Conservation (phyloP, 1,140 invertebrate genomes). For the Schlechtendalia chinensis region DNA sequence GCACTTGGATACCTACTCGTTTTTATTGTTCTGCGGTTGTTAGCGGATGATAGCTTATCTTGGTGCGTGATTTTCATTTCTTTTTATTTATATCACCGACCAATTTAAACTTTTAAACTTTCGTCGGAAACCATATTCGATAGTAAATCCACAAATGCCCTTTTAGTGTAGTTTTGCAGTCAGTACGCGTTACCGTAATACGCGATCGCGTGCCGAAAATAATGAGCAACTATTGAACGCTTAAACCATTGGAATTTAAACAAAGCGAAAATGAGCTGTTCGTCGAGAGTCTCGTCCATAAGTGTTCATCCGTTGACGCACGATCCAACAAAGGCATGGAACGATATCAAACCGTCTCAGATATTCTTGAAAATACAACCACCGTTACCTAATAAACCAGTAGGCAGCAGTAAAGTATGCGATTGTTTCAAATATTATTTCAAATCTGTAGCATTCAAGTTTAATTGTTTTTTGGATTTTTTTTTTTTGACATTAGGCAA, state of each 20-base stretch:
- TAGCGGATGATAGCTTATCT: too few relatives aligned
- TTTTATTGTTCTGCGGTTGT: too few relatives aligned
- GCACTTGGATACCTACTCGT: too few relatives aligned
- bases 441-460: not conserved
- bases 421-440: not conserved
- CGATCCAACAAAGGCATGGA: constrained; percentile 69
- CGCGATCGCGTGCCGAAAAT: too few relatives aligned
- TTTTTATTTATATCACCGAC: too few relatives aligned
- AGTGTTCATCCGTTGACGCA: constrained; percentile 64
- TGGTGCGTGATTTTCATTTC: too few relatives aligned
- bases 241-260: not conserved
- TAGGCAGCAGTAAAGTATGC: constrained; percentile 59
- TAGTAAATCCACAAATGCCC: too few relatives aligned
- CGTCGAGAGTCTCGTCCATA: not conserved
- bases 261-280: not conserved
- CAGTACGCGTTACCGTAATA: too few relatives aligned
- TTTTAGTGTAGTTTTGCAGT: too few relatives aligned
- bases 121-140: too few relatives aligned
- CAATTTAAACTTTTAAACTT: too few relatives aligned
- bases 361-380: constrained; percentile 68
- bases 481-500: constrained; percentile 60
- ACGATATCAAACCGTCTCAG: constrained; percentile 64
- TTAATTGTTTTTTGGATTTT: constrained; percentile 20
- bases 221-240: too few relatives aligned
- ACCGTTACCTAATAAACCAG: constrained; percentile 60